phyloP scores from a whole-genome alignment of 2,888 invertebrate species.

The Aphidoletes aphidimyza region DNA sequence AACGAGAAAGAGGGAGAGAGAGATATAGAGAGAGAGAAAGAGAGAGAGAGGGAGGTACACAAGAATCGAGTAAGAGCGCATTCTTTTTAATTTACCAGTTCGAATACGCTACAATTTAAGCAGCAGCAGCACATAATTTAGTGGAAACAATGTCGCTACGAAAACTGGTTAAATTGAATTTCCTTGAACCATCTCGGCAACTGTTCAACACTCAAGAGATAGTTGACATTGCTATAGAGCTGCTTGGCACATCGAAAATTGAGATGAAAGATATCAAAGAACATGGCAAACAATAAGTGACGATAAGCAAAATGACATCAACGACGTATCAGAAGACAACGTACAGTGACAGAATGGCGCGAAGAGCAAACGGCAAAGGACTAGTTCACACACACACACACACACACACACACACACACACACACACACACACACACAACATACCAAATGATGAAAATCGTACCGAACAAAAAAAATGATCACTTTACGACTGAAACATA shows the following conservation, averaged over 20 bases:
- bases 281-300: slow-evolving; percentile 51
- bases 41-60: too few species aligned
- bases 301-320: slow-evolving; percentile 45
- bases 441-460: not conserved
- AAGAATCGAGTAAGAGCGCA: not conserved
- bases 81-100: slow-evolving; percentile 27
- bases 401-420: not conserved
- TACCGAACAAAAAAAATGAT: slow-evolving; percentile 47
- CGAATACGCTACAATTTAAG: not conserved
- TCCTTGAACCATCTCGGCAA: slow-evolving; percentile 1
- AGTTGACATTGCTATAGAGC: not conserved
- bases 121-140: slow-evolving; percentile 40
- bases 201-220: not conserved
- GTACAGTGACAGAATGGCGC: not conserved
- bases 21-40: too few species aligned
- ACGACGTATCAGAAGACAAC: too few species aligned
- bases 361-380: not conserved
- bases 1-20: too few species aligned
- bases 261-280: slow-evolving; percentile 43
- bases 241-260: slow-evolving; percentile 17
- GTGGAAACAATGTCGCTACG: slow-evolving; percentile 29
- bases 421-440: not conserved
- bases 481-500: slow-evolving; percentile 57
- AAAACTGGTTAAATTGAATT: slow-evolving; percentile 35
- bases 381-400: not conserved